Percentiles rank a stretch among this genome's conserved stretches.
Evolutionary conservation across 2,113 vertebrate genomes (phyloP).

Genomic region (Phalacrocorax aristotelis): DNA sequence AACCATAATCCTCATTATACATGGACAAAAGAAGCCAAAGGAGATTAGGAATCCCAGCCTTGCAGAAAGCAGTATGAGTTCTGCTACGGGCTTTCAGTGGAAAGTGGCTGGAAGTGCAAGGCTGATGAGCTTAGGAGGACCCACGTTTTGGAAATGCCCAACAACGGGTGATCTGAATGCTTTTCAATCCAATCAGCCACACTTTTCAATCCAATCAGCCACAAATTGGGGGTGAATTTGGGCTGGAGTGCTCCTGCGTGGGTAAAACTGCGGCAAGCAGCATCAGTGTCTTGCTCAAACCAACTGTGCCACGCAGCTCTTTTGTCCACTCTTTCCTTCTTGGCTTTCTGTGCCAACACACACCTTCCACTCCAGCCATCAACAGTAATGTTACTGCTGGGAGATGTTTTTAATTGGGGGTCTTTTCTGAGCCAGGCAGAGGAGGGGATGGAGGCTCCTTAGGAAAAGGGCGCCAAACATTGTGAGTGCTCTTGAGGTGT

Average conservation of each 20-base stretch:
- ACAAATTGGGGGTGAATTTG: background rate
- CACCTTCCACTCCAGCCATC: background rate
- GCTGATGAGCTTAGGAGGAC: background rate
- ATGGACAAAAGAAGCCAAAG: background rate
- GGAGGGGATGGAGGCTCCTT: background rate
- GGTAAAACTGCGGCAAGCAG: background rate
- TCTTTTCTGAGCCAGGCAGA: background rate
- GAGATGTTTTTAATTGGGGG: background rate
- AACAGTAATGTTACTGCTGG: background rate
- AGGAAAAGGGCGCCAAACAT: background rate
- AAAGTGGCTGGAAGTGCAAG: background rate
- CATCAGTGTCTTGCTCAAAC: fast-evolving
- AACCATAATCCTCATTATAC: slow-evolving; percentile 38
- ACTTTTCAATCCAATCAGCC: background rate
- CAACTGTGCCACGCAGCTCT: background rate
- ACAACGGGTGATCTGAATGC: fast-evolving
- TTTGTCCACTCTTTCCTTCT: background rate
- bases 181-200: background rate
- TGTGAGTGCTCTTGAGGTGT: background rate
- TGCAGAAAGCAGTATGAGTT: background rate
- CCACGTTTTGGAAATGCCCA: background rate
- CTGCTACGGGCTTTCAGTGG: background rate
- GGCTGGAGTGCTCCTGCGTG: background rate
- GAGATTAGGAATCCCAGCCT: slow-evolving; percentile 20
- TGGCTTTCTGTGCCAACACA: background rate